These are phyloP conservation scores for Trichogramma dendrolimi DNA, from an alignment of 2,888 invertebrate species.

Conservation along the genomic window DNA sequence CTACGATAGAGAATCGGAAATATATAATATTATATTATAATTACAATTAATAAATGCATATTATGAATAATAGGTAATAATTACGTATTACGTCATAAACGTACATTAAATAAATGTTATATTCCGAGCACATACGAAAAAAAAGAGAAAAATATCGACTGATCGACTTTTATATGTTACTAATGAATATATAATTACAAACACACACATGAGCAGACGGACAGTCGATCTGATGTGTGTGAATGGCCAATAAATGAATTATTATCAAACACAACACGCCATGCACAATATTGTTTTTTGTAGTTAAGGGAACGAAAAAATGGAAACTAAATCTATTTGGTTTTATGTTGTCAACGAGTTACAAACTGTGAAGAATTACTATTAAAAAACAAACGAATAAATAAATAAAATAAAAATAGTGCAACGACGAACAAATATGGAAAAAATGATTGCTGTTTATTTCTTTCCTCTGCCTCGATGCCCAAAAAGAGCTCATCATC, in stretches of 20 bases:
- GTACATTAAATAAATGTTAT: slow-evolving; percentile 8
- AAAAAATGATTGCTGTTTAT: slow-evolving; percentile 6
- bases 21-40: slow-evolving; percentile 13
- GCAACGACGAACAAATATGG: slow-evolving; percentile 18
- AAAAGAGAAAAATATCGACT: slow-evolving; percentile 4
- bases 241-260: too few species aligned
- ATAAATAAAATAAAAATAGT: slow-evolving; percentile 25
- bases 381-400: slow-evolving; percentile 6
- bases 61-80: slow-evolving; percentile 22
- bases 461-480: neutral
- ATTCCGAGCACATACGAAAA: slow-evolving; percentile 18
- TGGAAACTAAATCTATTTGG: slow-evolving; percentile 46
- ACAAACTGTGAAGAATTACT: slow-evolving; percentile 29
- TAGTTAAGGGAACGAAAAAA: too few species aligned
- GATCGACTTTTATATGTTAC: too few species aligned
- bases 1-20: slow-evolving; percentile 9
- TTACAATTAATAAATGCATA: slow-evolving; percentile 1
- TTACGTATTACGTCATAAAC: slow-evolving; percentile 14
- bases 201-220: neutral
- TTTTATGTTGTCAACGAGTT: slow-evolving; percentile 39
- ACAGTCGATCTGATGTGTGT: neutral
- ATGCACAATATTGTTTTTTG: too few species aligned
- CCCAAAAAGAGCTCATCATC: too few species aligned
- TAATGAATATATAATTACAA: neutral
- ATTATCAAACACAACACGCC: too few species aligned